phyloP scores from a whole-genome alignment of 2,888 invertebrate species.

The Agriopis aurantiaria region DNA sequence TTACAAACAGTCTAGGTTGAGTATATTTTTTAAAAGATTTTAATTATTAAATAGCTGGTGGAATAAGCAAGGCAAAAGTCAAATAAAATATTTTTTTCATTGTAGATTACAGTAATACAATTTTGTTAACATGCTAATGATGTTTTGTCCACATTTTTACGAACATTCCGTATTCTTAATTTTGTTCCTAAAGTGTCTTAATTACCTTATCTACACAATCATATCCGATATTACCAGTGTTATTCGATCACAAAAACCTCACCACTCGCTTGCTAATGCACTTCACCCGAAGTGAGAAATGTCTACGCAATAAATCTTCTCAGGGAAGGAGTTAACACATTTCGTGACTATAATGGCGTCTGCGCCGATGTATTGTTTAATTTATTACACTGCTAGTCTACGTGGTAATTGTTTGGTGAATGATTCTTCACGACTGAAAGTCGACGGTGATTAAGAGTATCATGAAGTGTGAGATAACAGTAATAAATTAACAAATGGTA shows the following conservation, averaged over 20 bases:
- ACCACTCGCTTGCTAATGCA: slow-evolving; percentile 10
- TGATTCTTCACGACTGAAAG: slow-evolving; percentile 51
- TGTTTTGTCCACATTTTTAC: background rate
- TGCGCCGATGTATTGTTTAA: slow-evolving; percentile 57
- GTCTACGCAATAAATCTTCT: slow-evolving; percentile 66
- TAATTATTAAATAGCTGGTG: too few relatives aligned
- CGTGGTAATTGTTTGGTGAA: slow-evolving; percentile 59
- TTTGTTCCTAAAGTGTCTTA: background rate
- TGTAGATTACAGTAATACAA: background rate
- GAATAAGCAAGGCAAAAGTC: too few relatives aligned
- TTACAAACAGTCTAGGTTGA: too few relatives aligned
- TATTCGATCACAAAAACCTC: slow-evolving; percentile 14
- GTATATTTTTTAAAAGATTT: too few relatives aligned
- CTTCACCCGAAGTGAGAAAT: slow-evolving; percentile 25
- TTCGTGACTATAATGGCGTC: slow-evolving; percentile 77
- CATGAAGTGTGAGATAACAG: slow-evolving; percentile 24
- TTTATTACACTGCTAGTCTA: slow-evolving; percentile 65
- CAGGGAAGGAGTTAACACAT: slow-evolving; percentile 69
- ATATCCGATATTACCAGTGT: slow-evolving; percentile 6
- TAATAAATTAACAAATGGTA: slow-evolving; percentile 17
- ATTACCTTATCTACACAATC: background rate
- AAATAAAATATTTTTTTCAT: too few relatives aligned
- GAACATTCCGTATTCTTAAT: background rate
- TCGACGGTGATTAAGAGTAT: slow-evolving; percentile 23
- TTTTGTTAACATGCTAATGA: background rate